Evolutionary conservation across 2,113 vertebrate genomes (phyloP).

Genomic region (Cryptomyrus ogoouensis): DNA sequence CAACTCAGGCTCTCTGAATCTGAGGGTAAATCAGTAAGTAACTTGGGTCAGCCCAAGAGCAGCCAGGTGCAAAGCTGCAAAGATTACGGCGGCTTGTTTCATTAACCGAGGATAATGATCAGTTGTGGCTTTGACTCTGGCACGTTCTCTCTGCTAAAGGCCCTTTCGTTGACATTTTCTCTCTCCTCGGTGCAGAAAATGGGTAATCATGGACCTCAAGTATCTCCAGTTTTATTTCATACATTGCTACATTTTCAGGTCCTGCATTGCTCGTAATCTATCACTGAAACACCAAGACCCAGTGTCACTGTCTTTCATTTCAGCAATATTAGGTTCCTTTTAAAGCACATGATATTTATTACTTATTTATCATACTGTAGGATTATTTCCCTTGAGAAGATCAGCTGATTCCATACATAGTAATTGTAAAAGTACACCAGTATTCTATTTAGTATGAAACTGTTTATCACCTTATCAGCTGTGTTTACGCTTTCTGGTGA

Average conservation of each 20-base stretch:
- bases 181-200: neutral
- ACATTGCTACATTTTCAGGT: neutral
- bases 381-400: neutral
- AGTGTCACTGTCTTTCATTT: neutral
- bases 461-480: neutral
- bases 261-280: neutral
- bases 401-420: neutral
- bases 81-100: neutral
- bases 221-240: neutral
- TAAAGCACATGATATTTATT: neutral
- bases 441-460: neutral
- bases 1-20: neutral
- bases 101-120: slow-evolving; percentile 1
- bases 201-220: neutral
- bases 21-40: slow-evolving; percentile 1
- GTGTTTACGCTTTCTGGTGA: neutral
- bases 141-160: neutral
- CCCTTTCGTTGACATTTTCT: neutral
- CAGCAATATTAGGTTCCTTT: neutral
- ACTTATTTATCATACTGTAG: neutral
- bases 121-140: neutral
- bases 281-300: neutral
- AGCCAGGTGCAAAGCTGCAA: neutral
- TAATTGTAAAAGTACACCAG: neutral
- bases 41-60: neutral